phyloP scores from a whole-genome alignment of 2,113 vertebrate species.

The Phalacrocorax pelagicus region DNA sequence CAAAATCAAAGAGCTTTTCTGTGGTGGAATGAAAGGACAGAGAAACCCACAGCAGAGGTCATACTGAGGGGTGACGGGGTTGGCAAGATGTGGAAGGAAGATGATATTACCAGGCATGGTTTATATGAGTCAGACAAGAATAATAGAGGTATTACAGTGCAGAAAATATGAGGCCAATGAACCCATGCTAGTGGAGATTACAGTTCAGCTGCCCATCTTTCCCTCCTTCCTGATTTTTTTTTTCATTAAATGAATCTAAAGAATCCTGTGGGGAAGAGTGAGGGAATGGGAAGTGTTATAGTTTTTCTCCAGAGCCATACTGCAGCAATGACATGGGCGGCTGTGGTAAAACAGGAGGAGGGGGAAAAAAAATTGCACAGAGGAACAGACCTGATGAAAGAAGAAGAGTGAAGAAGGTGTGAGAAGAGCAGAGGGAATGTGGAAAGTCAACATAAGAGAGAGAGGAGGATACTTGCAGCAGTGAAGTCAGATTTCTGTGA shows the following conservation, averaged over 20 bases:
- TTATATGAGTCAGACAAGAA: neutral
- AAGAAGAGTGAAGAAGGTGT: neutral
- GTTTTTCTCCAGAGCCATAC: neutral
- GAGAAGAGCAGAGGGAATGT: neutral
- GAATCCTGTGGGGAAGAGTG: neutral
- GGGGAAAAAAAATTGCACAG: neutral
- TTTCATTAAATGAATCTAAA: neutral
- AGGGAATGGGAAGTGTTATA: neutral
- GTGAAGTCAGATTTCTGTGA: neutral
- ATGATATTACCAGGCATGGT: neutral
- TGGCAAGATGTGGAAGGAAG: neutral
- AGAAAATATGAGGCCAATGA: neutral
- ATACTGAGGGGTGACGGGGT: neutral
- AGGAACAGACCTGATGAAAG: neutral
- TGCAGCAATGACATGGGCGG: neutral
- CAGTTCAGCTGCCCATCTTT: neutral
- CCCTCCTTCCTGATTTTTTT: neutral
- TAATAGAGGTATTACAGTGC: neutral
- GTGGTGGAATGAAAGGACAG: neutral
- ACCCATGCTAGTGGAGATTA: neutral
- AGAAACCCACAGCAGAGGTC: neutral
- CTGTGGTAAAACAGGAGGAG: neutral
- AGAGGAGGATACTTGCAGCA: neutral
- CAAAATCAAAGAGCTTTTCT: neutral
- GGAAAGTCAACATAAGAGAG: neutral